Percentiles rank a stretch among this genome's conserved stretches.
Evolutionary conservation across 2,113 vertebrate species (phyloP).

Genomic region (Upupa epops): DNA sequence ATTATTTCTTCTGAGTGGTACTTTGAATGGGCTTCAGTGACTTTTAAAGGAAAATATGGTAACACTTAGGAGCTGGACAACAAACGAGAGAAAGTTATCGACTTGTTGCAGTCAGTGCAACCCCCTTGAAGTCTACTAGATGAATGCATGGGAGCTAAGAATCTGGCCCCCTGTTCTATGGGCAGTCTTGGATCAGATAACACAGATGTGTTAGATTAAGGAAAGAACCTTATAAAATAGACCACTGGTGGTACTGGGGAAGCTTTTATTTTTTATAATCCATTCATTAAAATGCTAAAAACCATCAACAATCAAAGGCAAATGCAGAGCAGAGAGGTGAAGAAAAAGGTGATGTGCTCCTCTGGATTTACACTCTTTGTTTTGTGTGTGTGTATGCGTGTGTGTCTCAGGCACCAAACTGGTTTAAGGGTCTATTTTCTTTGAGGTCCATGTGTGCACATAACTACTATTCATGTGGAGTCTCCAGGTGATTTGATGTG

Average conservation of each 20-base stretch:
- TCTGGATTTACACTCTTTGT: conserved; percentile 12
- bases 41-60: conserved; percentile 27
- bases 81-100: background rate
- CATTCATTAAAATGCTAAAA: background rate
- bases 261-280: background rate
- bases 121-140: background rate
- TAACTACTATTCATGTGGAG: conserved; percentile 59
- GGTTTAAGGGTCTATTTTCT: conserved; percentile 56
- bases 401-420: background rate
- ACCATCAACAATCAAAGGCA: background rate
- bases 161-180: conserved; percentile 27
- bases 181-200: conserved; percentile 38
- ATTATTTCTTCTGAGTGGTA: background rate
- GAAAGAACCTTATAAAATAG: conserved; percentile 25
- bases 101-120: background rate
- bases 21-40: background rate
- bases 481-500: conserved; percentile 72
- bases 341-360: background rate
- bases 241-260: background rate
- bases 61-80: conserved; percentile 37
- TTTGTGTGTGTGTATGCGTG: background rate
- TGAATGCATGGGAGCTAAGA: background rate
- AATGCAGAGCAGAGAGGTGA: background rate
- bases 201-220: conserved; percentile 62
- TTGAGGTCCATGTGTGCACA: conserved; percentile 56